Conservation (phyloP, 2,113 vertebrate species). For the Cervus canadensis region DNA sequence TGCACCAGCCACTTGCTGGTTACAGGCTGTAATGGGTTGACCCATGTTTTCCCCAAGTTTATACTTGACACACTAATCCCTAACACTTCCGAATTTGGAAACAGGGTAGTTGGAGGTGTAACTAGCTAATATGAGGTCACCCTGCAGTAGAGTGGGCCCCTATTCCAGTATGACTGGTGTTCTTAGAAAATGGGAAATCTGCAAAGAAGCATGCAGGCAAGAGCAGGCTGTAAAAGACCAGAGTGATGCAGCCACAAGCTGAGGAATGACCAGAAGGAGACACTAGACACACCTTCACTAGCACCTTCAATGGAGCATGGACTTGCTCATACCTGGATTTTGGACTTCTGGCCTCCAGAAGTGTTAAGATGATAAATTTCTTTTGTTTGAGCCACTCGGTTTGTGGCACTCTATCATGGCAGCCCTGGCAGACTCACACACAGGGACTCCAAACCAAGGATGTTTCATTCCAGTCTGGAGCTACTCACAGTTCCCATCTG, state of each 20-base stretch:
- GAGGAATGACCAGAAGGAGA: not conserved
- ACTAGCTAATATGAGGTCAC: not conserved
- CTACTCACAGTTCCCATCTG: rapidly evolving
- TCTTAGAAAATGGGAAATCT: not conserved
- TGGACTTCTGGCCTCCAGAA: not conserved
- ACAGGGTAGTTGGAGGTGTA: not conserved
- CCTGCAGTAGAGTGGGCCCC: not conserved
- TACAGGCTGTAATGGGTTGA: not conserved
- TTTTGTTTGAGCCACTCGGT: too few relatives aligned
- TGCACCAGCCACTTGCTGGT: not conserved
- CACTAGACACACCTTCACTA: not conserved
- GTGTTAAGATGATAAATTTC: not conserved
- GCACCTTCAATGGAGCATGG: not conserved
- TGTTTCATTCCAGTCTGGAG: not conserved
- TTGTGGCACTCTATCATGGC: not conserved
- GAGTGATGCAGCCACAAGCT: not conserved
- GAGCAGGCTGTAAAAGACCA: rapidly evolving
- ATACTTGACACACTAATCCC: not conserved
- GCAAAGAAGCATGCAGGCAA: not conserved
- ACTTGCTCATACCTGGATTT: not conserved
- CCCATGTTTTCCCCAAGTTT: not conserved
- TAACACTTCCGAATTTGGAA: not conserved
- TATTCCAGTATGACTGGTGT: not conserved
- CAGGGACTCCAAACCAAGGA: not conserved
- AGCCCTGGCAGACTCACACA: not conserved